Percentiles rank a stretch among this genome's conserved stretches.
Conservation (phyloP, 1,140 invertebrate species). For the Steinernema feltiae region DNA sequence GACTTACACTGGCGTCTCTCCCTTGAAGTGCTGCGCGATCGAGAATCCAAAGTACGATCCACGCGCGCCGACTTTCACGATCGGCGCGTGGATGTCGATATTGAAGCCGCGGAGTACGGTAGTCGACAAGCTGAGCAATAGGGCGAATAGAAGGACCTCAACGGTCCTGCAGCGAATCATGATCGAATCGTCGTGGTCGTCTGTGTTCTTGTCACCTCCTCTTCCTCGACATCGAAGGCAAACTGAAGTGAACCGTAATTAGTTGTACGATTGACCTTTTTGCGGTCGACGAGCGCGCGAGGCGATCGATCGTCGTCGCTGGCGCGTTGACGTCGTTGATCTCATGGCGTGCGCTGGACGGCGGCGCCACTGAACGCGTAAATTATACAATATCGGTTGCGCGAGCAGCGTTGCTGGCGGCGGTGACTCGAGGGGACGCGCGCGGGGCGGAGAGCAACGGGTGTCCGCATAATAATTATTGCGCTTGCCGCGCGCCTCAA, state of each 20-base stretch:
- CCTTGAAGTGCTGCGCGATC: slow-evolving; percentile 69
- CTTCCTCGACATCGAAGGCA: neutral
- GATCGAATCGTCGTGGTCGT: neutral
- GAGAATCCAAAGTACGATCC: slow-evolving; percentile 82
- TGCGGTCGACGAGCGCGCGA: neutral
- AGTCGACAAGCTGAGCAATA: no score
- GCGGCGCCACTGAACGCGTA: neutral
- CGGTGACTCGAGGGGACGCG: neutral
- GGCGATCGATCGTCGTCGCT: neutral
- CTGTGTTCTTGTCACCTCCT: neutral
- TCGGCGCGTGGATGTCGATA: slow-evolving; percentile 74
- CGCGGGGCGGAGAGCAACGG: neutral
- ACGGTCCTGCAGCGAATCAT: no score
- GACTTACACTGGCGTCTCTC: slow-evolving; percentile 43
- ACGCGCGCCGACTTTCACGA: slow-evolving; percentile 69
- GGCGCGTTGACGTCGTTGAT: neutral
- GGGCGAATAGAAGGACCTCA: no score
- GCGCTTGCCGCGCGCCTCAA: neutral
- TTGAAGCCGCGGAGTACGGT: no score
- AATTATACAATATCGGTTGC: neutral
- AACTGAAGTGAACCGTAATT: neutral
- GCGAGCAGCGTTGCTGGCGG: neutral
- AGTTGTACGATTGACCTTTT: neutral
- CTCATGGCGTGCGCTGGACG: neutral
- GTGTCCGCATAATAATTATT: neutral